Base-by-base conservation (phyloP, 2,113 vertebrate species). In the Furnarius figulus region DNA sequence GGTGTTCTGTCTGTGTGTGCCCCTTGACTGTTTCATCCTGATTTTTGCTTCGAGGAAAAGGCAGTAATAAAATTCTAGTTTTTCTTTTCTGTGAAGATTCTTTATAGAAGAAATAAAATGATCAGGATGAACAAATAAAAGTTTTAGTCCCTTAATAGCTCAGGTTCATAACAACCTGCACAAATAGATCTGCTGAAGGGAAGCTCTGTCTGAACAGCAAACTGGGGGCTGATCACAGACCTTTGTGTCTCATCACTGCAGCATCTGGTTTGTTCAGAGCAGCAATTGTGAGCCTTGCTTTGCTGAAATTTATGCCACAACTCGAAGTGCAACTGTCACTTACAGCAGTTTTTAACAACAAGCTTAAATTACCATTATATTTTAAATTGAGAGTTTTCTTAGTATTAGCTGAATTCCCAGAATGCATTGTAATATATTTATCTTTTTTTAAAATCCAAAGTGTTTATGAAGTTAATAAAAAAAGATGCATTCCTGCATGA, bases 281-380 rank as follows among this genome's bases (percentile, higher is more conserved):
- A 79, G 16, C 6, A 70, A 10, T 35, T 82, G 40, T 27, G 28
- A 66, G 37, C n/a, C 23, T 70, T 75, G 20, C 25, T 85, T 75
- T 85, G 47, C 66, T 85, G 33, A 39, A 77, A 81, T 56, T 46
- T 89, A 17, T 88, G 66, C 42, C 71, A 62, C 9, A 47, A 23
- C 37, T 58, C 62, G 46, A 85, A 63, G 42, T 82, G 24, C 21
- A 85, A 49, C 46, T 42, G 24, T 52, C 37, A 53, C 37, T 76
- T 27, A 52, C 5, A 58, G 31, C 18, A 39, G 39, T 58, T 85
- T 74, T 62, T 35, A 89, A 39, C 93, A 97, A 76, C 71, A 94
- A 97, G 33, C 91, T 96, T 94, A 90, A 95, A 94, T 93, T 84
- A 50, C 53, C 49, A 25, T 74, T 85, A 40, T 89, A 91, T 95